phyloP scores from a whole-genome alignment of 2,113 vertebrate species.

The Corythaixoides concolor region DNA sequence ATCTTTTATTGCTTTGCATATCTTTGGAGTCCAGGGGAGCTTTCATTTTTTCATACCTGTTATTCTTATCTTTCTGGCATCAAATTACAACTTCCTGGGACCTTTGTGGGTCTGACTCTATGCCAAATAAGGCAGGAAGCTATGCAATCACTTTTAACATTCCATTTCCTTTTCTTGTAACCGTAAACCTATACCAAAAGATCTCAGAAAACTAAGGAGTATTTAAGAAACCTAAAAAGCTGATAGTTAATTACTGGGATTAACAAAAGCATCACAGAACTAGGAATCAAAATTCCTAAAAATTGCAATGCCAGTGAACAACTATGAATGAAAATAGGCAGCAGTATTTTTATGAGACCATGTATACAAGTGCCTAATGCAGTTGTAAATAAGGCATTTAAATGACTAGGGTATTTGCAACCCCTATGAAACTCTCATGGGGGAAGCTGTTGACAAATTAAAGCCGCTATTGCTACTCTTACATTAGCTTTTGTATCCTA shows the following conservation, averaged over 20 bases:
- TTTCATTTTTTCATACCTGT: slow-evolving; percentile 24
- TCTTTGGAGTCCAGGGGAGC: slow-evolving; percentile 30
- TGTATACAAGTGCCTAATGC: background rate
- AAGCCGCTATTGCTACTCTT: slow-evolving; percentile 36
- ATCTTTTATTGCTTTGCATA: slow-evolving; percentile 46
- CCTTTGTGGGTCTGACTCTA: background rate
- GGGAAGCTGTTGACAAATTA: slow-evolving; percentile 60
- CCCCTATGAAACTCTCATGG: slow-evolving; percentile 30
- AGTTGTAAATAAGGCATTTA: slow-evolving; percentile 55
- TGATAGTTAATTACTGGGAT: background rate
- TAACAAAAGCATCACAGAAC: background rate
- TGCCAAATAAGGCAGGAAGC: background rate
- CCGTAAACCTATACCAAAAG: background rate
- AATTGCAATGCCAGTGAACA: background rate
- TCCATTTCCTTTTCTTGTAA: background rate
- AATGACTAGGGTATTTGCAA: slow-evolving; percentile 40
- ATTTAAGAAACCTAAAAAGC: background rate
- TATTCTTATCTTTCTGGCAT: slow-evolving; percentile 39
- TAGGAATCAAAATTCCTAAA: background rate
- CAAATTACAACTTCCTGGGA: slow-evolving; percentile 39
- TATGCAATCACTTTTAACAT: background rate
- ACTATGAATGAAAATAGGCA: background rate
- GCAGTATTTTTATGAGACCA: background rate
- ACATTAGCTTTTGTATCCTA: slow-evolving; percentile 54
- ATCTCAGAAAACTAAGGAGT: background rate